Evolutionary conservation across 1,140 invertebrate species (phyloP), one percentile per base, ranked within the genome.

Genomic region (Drosophila fuyamai): DNA sequence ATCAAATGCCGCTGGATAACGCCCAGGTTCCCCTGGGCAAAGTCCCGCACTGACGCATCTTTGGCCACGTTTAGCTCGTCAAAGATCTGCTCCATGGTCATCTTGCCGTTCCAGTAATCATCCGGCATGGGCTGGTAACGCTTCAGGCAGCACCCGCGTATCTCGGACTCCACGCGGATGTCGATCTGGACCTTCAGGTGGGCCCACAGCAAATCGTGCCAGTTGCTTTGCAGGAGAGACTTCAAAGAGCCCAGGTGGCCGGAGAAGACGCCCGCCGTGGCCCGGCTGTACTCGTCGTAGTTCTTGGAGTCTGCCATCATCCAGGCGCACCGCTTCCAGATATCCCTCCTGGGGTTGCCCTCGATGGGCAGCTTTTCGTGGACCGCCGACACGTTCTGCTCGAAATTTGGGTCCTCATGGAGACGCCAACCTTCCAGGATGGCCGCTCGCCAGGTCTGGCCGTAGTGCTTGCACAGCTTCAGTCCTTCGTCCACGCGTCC

Each of bases 181-280:
- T 99, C 98, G 62, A 98, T 95, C 76, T 97, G 94, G 0, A 95
- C 94, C 82, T 95, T 96, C 70, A 97, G 94, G 91, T 98, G 96
- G 9, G 97, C 97, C 98, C 98, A 99, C 10, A 99, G 92, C 58
- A 96, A 93, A 93, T 99, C 98, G 89, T 97, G 95, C 98, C 98
- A 99, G 13, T 95, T 95, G 9, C 94, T 93, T 56, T 93, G 92
- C 68, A 97, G 96, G 0, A 96, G 94, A 6, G 95, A 93, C 9
- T 98, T 90, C 8, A 98, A 86, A 12, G 96, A 94, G 16, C 95
- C 93, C 23, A 98, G 90, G 92, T 98, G 96, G 0, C 98, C 98
- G 93, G 97, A 98, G 14, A 98, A 94, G 59, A 95, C 94, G 4
- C 95, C 97, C 68, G 97, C 95, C 29, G 96, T 95, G 10, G 95